These are phyloP conservation scores for Penaeus indicus DNA, from an alignment of 1,140 invertebrate species.

Conservation along the genomic window DNA sequence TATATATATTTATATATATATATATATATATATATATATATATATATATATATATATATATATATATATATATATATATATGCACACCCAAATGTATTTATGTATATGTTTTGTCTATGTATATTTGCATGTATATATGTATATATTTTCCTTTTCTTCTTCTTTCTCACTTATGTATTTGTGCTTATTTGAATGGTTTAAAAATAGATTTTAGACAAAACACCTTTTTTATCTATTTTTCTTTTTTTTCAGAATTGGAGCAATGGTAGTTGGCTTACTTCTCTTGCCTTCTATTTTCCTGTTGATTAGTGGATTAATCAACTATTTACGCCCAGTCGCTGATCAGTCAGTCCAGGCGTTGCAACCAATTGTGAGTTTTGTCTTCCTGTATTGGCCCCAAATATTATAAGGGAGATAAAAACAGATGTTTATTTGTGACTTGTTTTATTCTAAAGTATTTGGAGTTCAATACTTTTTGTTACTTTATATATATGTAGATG, in stretches of 20 bases:
- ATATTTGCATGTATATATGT: too few relatives aligned
- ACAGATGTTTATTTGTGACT: too few relatives aligned
- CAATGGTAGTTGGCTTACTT: neutral
- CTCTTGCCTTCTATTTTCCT: conserved; percentile 3
- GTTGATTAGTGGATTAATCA: neutral
- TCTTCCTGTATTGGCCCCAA: too few relatives aligned
- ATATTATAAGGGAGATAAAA: too few relatives aligned
- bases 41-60: neutral
- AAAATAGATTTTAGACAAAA: too few relatives aligned
- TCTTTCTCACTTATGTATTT: neutral
- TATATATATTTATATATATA: too few relatives aligned
- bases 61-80: neutral
- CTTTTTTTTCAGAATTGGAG: neutral
- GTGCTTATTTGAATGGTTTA: neutral
- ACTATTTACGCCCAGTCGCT: neutral
- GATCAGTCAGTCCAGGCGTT: neutral
- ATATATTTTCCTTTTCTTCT: neutral
- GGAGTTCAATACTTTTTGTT: too few relatives aligned
- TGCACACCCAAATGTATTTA: neutral
- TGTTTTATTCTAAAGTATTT: too few relatives aligned
- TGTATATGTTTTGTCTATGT: neutral
- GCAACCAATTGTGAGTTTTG: too few relatives aligned
- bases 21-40: too few relatives aligned
- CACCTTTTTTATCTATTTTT: neutral
- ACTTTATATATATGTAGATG: too few relatives aligned